phyloP scores from a whole-genome alignment of 2,888 invertebrate species.

The Calameuta pallipes region DNA sequence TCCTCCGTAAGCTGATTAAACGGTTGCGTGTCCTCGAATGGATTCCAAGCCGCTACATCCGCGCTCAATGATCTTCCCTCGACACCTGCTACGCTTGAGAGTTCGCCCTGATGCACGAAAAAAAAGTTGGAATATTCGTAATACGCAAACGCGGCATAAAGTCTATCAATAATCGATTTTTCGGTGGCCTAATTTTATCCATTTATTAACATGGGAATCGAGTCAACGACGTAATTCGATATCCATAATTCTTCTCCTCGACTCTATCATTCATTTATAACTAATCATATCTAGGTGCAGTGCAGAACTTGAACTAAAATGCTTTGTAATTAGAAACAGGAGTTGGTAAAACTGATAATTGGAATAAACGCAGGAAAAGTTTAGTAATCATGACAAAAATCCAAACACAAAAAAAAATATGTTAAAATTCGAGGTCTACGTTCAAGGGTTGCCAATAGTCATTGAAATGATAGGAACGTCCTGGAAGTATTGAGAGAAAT shows the following conservation, averaged over 20 bases:
- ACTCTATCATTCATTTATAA: background rate
- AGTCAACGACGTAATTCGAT: background rate
- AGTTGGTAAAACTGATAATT: background rate
- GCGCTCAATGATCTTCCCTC: slow-evolving; percentile 67
- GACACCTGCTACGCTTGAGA: slow-evolving; percentile 58
- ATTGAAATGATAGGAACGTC: background rate
- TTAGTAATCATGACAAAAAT: background rate
- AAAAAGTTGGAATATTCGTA: background rate
- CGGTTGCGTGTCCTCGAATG: slow-evolving; percentile 79
- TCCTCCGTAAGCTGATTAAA: slow-evolving; percentile 83
- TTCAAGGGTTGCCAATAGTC: background rate
- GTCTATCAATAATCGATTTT: background rate
- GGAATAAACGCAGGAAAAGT: background rate
- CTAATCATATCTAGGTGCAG: slow-evolving; percentile 36
- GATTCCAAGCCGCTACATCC: slow-evolving; percentile 84
- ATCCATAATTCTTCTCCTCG: background rate
- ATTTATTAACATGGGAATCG: background rate
- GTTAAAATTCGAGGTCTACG: background rate
- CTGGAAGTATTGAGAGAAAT: background rate
- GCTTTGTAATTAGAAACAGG: background rate
- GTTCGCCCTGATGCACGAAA: slow-evolving; percentile 57
- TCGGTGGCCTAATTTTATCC: background rate
- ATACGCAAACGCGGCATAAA: background rate
- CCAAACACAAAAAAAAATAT: background rate
- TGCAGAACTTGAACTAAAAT: slow-evolving; percentile 33